phyloP scores from a whole-genome alignment of 2,888 invertebrate species.

The Thelaira solivaga region DNA sequence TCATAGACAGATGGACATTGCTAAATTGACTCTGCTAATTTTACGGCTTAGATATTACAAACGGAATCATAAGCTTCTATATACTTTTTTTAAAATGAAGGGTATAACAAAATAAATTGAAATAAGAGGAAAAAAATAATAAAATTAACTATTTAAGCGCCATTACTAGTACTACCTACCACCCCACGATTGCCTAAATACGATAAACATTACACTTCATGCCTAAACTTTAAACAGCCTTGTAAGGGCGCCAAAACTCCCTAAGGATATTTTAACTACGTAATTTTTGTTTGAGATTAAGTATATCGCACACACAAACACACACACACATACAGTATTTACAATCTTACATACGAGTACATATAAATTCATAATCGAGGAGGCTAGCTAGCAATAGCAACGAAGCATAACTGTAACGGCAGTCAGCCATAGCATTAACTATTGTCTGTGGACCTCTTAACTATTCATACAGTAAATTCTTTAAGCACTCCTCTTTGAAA shows the following conservation, averaged over 20 bases:
- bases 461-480: constrained; percentile 12
- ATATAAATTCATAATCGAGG: not conserved
- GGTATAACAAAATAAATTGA: not conserved
- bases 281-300: constrained; percentile 39
- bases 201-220: constrained; percentile 20
- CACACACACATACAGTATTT: not conserved
- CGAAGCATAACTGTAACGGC: not conserved
- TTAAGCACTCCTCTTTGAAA: constrained; percentile 35
- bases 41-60: no score
- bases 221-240: constrained; percentile 28
- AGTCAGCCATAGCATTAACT: constrained; percentile 28
- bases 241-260: constrained; percentile 51
- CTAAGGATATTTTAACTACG: constrained; percentile 53
- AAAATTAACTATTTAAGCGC: not conserved
- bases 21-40: no score
- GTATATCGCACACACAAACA: not conserved
- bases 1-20: no score
- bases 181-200: constrained; percentile 24
- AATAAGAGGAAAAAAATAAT: not conserved
- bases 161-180: constrained; percentile 2
- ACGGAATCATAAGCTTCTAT: no score
- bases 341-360: not conserved
- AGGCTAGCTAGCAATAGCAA: constrained; percentile 1
- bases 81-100: not conserved
- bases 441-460: constrained; percentile 50